These are phyloP conservation scores for Kradibia gibbosae DNA, from an alignment of 1,140 invertebrate species.

Conservation along the genomic window DNA sequence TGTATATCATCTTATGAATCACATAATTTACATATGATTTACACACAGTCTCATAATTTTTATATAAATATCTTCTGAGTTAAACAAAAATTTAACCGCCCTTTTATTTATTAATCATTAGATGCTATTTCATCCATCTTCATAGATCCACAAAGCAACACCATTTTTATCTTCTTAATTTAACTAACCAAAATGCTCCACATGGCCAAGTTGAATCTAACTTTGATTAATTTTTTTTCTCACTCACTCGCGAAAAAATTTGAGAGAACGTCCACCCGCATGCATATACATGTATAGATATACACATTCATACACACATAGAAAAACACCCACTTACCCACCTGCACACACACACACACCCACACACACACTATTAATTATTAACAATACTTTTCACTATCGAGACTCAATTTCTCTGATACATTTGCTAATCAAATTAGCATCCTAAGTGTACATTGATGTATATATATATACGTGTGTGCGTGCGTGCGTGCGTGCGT, in stretches of 20 bases:
- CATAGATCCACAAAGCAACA: constrained; percentile 65
- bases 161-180: constrained; percentile 61
- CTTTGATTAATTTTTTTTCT: constrained; percentile 54
- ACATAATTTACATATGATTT: constrained; percentile 2
- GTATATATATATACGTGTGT: too few relatives aligned
- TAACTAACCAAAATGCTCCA: constrained; percentile 73
- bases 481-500: too few relatives aligned
- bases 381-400: not conserved
- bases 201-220: constrained; percentile 73
- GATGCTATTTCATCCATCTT: constrained; percentile 61
- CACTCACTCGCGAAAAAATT: constrained; percentile 31
- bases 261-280: constrained; percentile 28
- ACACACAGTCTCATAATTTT: constrained; percentile 26
- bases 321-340: not conserved
- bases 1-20: constrained; percentile 6
- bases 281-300: constrained; percentile 17
- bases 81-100: not conserved
- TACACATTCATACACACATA: not conserved
- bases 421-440: not conserved
- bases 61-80: constrained; percentile 37
- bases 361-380: not conserved
- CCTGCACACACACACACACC: not conserved
- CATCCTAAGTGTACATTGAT: constrained; percentile 25
- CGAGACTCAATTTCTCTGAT: not conserved
- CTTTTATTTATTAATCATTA: constrained; percentile 51